Conservation (phyloP, 2,888 invertebrate genomes). For the Melanophora roralis region DNA sequence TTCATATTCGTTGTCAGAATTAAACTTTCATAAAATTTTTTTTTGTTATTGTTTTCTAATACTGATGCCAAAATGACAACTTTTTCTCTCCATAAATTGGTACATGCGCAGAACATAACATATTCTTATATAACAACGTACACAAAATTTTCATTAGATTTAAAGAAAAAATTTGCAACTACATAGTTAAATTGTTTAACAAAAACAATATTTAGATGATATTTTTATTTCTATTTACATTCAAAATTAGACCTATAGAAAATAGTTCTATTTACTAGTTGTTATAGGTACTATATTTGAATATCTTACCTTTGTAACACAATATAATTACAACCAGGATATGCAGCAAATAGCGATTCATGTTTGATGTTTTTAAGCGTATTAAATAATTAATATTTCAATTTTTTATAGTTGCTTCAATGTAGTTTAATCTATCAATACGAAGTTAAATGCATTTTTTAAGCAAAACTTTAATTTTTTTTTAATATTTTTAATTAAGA, state of each 20-base stretch:
- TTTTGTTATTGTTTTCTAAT: background rate
- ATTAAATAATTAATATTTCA: conserved; percentile 20
- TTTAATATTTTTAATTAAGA: conserved; percentile 2
- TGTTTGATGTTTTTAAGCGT: background rate
- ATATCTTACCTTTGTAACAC: conserved; percentile 46
- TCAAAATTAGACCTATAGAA: no score
- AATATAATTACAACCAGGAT: conserved; percentile 47
- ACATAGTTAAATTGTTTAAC: no score
- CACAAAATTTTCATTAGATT: conserved; percentile 67
- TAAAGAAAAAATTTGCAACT: no score
- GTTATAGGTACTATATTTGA: background rate
- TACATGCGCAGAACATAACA: conserved; percentile 69
- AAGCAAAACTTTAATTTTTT: background rate
- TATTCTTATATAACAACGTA: conserved; percentile 71
- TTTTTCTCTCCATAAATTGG: conserved; percentile 31
- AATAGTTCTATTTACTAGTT: no score
- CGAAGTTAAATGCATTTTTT: background rate
- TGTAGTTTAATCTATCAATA: background rate
- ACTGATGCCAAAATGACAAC: conserved; percentile 17
- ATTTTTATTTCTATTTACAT: no score
- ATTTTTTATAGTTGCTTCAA: conserved; percentile 5
- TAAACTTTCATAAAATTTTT: no score
- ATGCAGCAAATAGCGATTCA: conserved; percentile 50
- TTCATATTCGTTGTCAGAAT: no score
- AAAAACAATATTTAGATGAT: no score